Evolutionary conservation across 2,888 invertebrate genomes (phyloP).

Genomic region (Pegoplata infirma): DNA sequence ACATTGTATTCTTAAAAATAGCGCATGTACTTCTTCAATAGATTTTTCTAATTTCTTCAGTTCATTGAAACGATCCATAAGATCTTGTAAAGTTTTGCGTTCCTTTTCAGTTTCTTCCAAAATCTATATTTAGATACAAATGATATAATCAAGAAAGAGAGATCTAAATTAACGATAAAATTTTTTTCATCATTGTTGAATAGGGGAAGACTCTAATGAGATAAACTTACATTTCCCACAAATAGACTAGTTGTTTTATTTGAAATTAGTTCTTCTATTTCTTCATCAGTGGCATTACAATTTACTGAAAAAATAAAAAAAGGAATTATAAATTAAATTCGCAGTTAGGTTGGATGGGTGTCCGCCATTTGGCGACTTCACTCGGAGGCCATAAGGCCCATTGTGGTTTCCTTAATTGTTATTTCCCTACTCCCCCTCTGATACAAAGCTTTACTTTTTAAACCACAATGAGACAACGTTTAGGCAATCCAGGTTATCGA

Average conservation of each 20-base stretch:
- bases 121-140: conserved; percentile 70
- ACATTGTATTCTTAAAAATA: conserved; percentile 77
- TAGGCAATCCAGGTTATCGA: too few relatives aligned
- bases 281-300: conserved; percentile 76
- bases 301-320: too few relatives aligned
- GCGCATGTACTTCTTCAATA: conserved; percentile 77
- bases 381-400: too few relatives aligned
- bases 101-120: conserved; percentile 78
- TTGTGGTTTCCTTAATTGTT: too few relatives aligned
- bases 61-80: conserved; percentile 77
- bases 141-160: conserved; percentile 36
- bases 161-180: conserved; percentile 52
- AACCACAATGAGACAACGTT: too few relatives aligned
- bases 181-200: conserved; percentile 13
- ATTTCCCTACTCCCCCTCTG: too few relatives aligned
- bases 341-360: too few relatives aligned
- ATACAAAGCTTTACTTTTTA: too few relatives aligned
- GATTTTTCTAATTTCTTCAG: conserved; percentile 77
- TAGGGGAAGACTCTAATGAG: neutral
- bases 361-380: too few relatives aligned
- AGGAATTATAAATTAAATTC: too few relatives aligned
- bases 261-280: conserved; percentile 76
- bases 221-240: conserved; percentile 77
- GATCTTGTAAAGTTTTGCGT: conserved; percentile 74
- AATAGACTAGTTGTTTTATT: conserved; percentile 77